Evolutionary conservation across 2,888 invertebrate genomes (phyloP).

Genomic region (Mythimna albipuncta): DNA sequence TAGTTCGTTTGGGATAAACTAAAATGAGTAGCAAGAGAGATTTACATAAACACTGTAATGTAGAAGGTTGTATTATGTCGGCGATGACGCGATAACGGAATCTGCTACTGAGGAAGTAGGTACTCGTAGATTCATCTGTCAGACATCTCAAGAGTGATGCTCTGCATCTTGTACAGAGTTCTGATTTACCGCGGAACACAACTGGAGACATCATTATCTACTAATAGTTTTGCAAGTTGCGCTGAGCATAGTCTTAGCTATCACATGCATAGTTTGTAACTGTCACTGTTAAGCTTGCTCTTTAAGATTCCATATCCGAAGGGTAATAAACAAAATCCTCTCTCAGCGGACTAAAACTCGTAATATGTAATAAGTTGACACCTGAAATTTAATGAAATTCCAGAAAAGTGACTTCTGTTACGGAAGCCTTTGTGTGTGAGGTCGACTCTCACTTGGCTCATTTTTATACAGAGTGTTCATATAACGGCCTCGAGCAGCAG

Average conservation of each 20-base stretch:
- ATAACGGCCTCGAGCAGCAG: neutral
- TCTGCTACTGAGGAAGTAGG: neutral
- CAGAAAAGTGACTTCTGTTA: too few relatives aligned
- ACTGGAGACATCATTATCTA: neutral
- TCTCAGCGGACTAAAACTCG: too few relatives aligned
- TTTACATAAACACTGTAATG: neutral
- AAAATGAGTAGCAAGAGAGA: neutral
- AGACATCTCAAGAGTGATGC: neutral
- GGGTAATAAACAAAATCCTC: too few relatives aligned
- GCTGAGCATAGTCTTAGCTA: too few relatives aligned
- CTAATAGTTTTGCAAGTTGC: neutral
- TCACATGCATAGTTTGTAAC: too few relatives aligned
- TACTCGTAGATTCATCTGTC: neutral
- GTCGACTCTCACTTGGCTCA: too few relatives aligned
- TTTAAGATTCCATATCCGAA: too few relatives aligned
- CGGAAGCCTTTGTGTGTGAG: too few relatives aligned
- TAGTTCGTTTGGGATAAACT: neutral
- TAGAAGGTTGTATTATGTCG: neutral
- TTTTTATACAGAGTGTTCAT: too few relatives aligned
- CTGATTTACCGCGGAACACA: neutral
- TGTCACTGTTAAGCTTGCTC: too few relatives aligned
- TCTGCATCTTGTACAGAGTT: neutral
- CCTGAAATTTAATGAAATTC: too few relatives aligned
- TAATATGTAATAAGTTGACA: too few relatives aligned
- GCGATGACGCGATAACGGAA: neutral